Evolutionary conservation across 2,888 invertebrate species (phyloP), one percentile per base, ranked within the genome.

Genomic region (Amblyjoppa fuscipennis): DNA sequence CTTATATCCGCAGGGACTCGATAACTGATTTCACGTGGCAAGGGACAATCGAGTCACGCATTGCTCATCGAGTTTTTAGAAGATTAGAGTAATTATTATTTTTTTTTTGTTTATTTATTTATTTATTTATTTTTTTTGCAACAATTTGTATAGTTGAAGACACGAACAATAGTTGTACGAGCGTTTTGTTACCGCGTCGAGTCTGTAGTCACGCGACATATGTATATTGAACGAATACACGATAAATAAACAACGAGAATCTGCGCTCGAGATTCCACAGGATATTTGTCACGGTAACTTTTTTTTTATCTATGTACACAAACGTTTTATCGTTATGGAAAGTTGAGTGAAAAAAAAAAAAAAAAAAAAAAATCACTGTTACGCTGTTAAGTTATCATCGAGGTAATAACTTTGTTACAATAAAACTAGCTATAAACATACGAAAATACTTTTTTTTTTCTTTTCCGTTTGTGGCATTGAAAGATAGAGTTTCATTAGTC

Each of bases 1-100:
- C 71, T 53, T 56, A 66, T 75, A 73, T 59, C 64, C 78, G 64
- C 84, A 84, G 86, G 84, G 81, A 73, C 77, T 81, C 49, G 86
- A 86, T 70, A 86, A 86, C 51, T 86, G 56, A 71, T 6, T 25
- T 59, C 34, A 16, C 16, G 51, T 61, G 16, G 31, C 25, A 5
- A 31, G 16, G 28, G 16, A 61, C 1, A 25, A 56, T 49, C n/a
- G 68, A 66, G 28, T 79, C 45, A 49, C 69, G 31, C 2, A 9
- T 25, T 28, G 59, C 25, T 53, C 20, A 77, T 53, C 68, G 49
- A 68, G 41, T 34, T 70, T 20, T 38, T 41, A 28, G 41, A 70
- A 53, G 34, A 34, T 56, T 41, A 59, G 45, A 28, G 45, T 34
- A 38, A 38, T 5, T 34, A 34, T 4, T 31, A 4, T 34, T 34